phyloP scores from a whole-genome alignment of 2,113 vertebrate species.

The Rhipidura dahli region DNA sequence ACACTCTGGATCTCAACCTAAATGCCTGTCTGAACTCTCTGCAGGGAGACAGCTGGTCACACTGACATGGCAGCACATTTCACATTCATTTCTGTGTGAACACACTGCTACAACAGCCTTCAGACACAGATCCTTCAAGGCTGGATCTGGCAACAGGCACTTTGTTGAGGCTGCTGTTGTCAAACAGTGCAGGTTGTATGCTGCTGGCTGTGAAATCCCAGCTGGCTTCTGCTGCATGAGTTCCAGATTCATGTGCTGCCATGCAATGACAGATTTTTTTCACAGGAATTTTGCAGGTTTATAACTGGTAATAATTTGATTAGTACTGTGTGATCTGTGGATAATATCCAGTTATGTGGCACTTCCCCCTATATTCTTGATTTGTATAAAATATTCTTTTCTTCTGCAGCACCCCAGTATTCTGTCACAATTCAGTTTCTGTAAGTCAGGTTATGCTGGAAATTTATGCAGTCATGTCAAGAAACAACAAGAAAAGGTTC shows the following conservation, averaged over 20 bases:
- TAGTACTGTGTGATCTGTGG: background rate
- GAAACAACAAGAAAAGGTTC: background rate
- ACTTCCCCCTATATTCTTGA: background rate
- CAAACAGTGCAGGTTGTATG: background rate
- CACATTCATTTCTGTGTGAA: background rate
- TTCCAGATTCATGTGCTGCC: background rate
- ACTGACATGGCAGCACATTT: background rate
- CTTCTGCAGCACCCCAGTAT: background rate
- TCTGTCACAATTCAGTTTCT: background rate
- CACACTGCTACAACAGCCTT: background rate
- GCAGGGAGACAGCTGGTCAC: background rate
- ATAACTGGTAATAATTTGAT: background rate
- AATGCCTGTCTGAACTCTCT: background rate
- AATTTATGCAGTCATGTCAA: background rate
- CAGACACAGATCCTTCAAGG: background rate
- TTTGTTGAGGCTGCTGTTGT: background rate
- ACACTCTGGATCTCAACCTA: background rate
- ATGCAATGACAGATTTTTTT: background rate
- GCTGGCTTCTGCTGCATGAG: background rate
- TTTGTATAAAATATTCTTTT: background rate
- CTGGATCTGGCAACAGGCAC: background rate
- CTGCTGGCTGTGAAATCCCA: background rate
- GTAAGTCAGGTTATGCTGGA: background rate
- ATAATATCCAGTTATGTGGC: background rate
- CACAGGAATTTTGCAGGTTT: background rate